Conservation (phyloP, 2,888 invertebrate genomes). For the Sturmia bella region DNA sequence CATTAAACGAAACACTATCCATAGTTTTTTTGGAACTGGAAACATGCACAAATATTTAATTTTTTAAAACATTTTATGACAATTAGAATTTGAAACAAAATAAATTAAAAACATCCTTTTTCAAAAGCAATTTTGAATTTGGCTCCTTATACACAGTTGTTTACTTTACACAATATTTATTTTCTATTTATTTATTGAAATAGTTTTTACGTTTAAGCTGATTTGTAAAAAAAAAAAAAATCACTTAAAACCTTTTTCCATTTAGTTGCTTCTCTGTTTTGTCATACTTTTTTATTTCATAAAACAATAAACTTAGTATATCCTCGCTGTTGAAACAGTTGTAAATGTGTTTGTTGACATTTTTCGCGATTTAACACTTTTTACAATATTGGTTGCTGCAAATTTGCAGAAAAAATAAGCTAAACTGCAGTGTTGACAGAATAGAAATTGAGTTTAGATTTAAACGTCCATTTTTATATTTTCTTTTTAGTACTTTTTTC, state of each 20-base stretch:
- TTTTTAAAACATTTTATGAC: too few relatives aligned
- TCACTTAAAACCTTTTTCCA: conserved; percentile 23
- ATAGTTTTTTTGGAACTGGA: too few relatives aligned
- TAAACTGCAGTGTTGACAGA: conserved; percentile 27
- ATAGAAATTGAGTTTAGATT: conserved; percentile 26
- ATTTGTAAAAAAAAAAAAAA: conserved; percentile 51
- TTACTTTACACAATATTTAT: too few relatives aligned
- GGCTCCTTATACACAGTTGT: too few relatives aligned
- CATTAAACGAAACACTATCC: too few relatives aligned
- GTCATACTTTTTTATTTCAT: conserved; percentile 5
- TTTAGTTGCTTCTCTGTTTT: conserved; percentile 8
- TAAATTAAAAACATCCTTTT: too few relatives aligned
- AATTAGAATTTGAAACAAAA: too few relatives aligned
- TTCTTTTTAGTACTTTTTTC: background rate
- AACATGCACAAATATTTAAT: too few relatives aligned
- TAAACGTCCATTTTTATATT: background rate
- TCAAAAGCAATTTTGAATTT: too few relatives aligned
- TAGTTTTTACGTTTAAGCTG: too few relatives aligned
- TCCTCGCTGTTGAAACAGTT: conserved; percentile 41
- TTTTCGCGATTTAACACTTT: conserved; percentile 59
- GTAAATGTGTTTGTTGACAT: conserved; percentile 42
- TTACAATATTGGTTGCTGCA: conserved; percentile 44
- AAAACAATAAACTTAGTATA: conserved; percentile 55
- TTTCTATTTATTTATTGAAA: too few relatives aligned
- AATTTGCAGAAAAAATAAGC: conserved; percentile 1